These are phyloP conservation scores for Gari tellinella DNA, from an alignment of 2,888 invertebrate genomes.

Conservation along the genomic window DNA sequence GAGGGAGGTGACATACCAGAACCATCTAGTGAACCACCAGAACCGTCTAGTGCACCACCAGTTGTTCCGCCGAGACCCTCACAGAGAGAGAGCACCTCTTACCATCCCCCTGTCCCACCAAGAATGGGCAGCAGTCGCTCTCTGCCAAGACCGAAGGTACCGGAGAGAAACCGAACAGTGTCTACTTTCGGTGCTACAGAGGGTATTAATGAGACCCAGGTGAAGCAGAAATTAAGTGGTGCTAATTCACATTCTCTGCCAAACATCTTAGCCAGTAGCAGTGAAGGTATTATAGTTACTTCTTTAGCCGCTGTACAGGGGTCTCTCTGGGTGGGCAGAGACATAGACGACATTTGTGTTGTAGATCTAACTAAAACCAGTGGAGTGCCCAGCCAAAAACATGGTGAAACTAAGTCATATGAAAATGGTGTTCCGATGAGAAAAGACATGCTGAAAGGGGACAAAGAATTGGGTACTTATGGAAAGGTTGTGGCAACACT, in stretches of 20 bases:
- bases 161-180: no score
- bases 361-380: slow-evolving; percentile 20
- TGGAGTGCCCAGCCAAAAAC: background rate
- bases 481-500: slow-evolving; percentile 44
- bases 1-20: no score
- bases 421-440: no score
- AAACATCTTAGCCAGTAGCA: background rate
- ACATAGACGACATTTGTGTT: slow-evolving; percentile 68
- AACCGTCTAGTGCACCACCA: background rate
- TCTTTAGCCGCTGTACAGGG: slow-evolving; percentile 62
- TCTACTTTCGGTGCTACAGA: no score
- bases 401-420: no score
- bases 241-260: background rate
- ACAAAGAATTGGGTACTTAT: background rate
- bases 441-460: background rate
- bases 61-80: background rate
- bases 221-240: no score
- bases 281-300: slow-evolving; percentile 31
- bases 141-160: no score
- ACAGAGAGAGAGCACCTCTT: no score
- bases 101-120: slow-evolving; percentile 7
- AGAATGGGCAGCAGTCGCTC: background rate
- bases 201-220: no score
- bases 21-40: background rate
- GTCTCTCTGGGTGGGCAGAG: slow-evolving; percentile 74